A percentile compares a stretch with the other conserved stretches of the same genome.
Conservation (phyloP, 2,113 vertebrate species). For the Leuciscus idus region DNA sequence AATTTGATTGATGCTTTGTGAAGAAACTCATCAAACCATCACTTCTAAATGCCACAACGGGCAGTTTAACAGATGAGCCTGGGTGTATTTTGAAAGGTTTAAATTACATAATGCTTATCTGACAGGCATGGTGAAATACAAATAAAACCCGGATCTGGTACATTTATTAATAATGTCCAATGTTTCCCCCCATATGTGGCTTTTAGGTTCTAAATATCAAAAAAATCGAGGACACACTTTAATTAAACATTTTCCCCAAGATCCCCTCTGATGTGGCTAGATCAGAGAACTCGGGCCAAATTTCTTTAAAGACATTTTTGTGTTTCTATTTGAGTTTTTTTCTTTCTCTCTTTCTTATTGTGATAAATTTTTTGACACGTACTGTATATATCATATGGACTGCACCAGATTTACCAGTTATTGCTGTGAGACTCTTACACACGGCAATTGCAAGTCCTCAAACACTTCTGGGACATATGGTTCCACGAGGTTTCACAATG, state of each 20-base stretch:
- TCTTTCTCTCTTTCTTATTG: neutral
- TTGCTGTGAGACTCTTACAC: no score
- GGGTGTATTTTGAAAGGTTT: constrained; percentile 22
- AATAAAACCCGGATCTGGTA: constrained; percentile 3
- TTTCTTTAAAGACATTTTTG: neutral
- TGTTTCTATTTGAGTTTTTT: neutral
- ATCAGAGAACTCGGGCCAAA: neutral
- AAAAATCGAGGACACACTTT: neutral
- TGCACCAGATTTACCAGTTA: no score
- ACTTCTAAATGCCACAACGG: constrained; percentile 50
- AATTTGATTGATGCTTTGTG: constrained; percentile 50
- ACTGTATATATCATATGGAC: no score
- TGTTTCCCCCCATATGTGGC: neutral
- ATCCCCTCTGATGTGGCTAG: neutral
- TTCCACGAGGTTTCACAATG: no score
- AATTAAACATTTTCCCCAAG: neutral
- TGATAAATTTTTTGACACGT: no score
- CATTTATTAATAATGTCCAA: neutral
- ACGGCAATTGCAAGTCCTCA: no score
- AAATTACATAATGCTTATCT: constrained; percentile 34
- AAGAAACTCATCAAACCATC: constrained; percentile 51
- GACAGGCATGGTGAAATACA: neutral
- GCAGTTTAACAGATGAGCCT: constrained; percentile 43
- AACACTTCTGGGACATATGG: no score
- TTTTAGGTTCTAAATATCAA: constrained; percentile 13